Evolutionary conservation across 2,113 vertebrate species (phyloP).

Genomic region (Bubalus kerabau): DNA sequence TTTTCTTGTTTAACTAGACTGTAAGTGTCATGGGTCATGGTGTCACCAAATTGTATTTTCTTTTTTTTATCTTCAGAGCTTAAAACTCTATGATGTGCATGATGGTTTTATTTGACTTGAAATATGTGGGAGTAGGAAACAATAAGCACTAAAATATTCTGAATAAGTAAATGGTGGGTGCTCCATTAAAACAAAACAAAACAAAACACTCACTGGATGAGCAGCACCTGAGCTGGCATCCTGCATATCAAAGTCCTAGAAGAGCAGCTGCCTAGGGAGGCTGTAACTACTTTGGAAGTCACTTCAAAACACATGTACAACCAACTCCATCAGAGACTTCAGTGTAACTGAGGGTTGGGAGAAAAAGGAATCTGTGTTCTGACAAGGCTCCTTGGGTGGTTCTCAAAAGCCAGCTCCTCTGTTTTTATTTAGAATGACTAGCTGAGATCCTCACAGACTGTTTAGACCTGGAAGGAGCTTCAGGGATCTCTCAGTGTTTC

Average conservation of each 20-base stretch:
- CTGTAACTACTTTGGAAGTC: neutral
- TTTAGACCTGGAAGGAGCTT: neutral
- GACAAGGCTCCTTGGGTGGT: neutral
- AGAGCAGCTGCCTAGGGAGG: accelerated
- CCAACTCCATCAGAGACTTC: accelerated
- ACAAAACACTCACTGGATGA: neutral
- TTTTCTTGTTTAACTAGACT: neutral
- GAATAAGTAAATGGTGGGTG: neutral
- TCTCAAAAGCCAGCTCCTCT: neutral
- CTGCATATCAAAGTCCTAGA: accelerated
- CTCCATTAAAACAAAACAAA: neutral
- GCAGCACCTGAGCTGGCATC: no score
- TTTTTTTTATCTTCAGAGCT: neutral
- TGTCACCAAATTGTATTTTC: neutral
- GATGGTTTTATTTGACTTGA: neutral
- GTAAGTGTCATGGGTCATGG: neutral
- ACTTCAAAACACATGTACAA: neutral
- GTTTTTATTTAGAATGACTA: neutral
- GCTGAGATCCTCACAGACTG: neutral
- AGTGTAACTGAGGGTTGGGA: accelerated
- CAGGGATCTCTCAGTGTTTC: neutral
- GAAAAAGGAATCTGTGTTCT: neutral
- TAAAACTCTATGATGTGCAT: accelerated
- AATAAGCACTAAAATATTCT: neutral
- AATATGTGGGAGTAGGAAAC: accelerated